Percentiles rank a stretch among this genome's conserved stretches.
These are phyloP conservation scores for Sceliomorpha sp. DNA, from an alignment of 2,888 invertebrate genomes.

Conservation along the genomic window DNA sequence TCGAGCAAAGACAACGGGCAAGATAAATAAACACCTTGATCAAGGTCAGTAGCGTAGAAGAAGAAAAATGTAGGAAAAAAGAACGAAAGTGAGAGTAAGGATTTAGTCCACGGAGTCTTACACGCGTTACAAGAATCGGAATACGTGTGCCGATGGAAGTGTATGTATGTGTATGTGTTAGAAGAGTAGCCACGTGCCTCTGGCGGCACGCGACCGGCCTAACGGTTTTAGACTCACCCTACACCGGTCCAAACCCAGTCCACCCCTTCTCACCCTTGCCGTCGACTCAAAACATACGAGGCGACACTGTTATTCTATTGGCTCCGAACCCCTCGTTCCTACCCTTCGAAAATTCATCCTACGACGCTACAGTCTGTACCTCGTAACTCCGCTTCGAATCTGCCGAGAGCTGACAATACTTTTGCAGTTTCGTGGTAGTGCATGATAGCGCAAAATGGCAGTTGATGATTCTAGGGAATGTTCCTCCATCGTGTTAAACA, in stretches of 20 bases:
- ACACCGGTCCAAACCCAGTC: constrained; percentile 73
- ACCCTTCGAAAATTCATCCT: constrained; percentile 58
- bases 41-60: too few species aligned
- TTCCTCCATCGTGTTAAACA: background rate
- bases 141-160: constrained; percentile 31
- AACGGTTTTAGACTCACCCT: constrained; percentile 78
- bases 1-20: too few species aligned
- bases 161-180: constrained; percentile 58
- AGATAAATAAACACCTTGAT: too few species aligned
- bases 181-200: constrained; percentile 75
- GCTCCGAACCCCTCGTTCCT: constrained; percentile 65
- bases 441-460: too few species aligned
- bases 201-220: constrained; percentile 78
- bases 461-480: too few species aligned
- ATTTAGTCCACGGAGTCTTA: constrained; percentile 5
- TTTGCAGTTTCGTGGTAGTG: constrained; percentile 35
- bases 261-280: constrained; percentile 76
- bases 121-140: constrained; percentile 19
- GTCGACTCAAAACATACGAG: constrained; percentile 70
- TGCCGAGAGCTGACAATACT: constrained; percentile 54
- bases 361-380: constrained; percentile 53
- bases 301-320: constrained; percentile 77
- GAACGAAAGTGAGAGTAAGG: background rate
- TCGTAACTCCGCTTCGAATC: constrained; percentile 54
- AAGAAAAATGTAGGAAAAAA: too few species aligned